Evolutionary conservation across 1,140 invertebrate species (phyloP).

Genomic region (Nephotettix cincticeps): DNA sequence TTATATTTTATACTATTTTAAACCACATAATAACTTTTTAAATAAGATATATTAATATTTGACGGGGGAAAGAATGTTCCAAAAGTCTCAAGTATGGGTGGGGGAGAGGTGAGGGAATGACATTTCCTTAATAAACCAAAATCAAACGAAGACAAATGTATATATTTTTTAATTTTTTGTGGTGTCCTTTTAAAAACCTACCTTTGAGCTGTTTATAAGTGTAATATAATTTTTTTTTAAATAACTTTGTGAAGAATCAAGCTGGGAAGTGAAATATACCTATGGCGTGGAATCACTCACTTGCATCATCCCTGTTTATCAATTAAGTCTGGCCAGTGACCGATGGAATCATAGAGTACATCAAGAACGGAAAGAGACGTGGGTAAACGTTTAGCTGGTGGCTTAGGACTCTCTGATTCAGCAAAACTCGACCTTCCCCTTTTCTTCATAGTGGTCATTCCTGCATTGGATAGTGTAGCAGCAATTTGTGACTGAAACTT

Average conservation of each 20-base stretch:
- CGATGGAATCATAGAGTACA: too few species aligned
- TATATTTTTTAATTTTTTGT: not conserved
- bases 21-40: not conserved
- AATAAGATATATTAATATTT: not conserved
- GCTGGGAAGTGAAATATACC: not conserved
- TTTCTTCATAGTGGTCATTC: too few species aligned
- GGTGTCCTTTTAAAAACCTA: not conserved
- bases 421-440: too few species aligned
- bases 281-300: not conserved
- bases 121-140: not conserved
- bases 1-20: not conserved
- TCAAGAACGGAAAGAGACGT: too few species aligned
- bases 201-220: not conserved
- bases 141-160: not conserved
- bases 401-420: too few species aligned
- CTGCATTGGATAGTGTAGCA: too few species aligned
- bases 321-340: too few species aligned
- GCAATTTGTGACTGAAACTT: too few species aligned
- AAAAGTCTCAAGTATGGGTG: too few species aligned
- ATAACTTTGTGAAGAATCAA: not conserved
- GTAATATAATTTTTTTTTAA: not conserved
- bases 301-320: not conserved
- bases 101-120: conserved; percentile 4
- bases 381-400: too few species aligned
- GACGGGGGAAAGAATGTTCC: not conserved